These are phyloP conservation scores for Tetragnatha montana DNA, from an alignment of 2,888 invertebrate species.

Conservation along the genomic window DNA sequence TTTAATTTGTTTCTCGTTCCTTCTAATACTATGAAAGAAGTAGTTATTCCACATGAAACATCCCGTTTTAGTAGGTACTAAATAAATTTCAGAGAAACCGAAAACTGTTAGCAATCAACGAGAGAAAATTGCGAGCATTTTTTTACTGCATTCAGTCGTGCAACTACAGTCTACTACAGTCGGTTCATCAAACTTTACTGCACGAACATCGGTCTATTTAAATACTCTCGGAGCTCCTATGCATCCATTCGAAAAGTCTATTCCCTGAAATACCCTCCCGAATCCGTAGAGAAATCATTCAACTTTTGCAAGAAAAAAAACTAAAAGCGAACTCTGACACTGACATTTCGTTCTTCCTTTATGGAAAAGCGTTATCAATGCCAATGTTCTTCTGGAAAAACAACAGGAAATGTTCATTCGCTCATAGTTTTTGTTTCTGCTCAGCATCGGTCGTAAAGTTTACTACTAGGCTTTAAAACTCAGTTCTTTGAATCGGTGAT, in stretches of 20 bases:
- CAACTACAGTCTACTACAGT: no score
- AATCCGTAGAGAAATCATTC: not conserved
- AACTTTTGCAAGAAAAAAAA: not conserved
- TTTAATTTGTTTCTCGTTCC: no score
- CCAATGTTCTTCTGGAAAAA: not conserved
- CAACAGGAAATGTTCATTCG: not conserved
- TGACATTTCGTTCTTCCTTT: not conserved
- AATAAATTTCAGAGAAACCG: no score
- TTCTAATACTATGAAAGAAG: no score
- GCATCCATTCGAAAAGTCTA: no score
- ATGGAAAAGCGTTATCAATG: not conserved
- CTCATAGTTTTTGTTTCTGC: not conserved
- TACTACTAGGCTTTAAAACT: not conserved
- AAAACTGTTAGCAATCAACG: no score
- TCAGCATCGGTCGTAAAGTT: not conserved
- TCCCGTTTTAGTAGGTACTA: no score
- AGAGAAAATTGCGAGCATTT: no score
- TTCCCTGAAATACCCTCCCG: not conserved
- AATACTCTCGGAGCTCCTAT: no score
- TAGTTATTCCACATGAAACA: no score
- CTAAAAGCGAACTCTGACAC: not conserved
- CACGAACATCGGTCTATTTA: not conserved
- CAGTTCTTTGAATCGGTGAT: not conserved
- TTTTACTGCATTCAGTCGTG: no score
- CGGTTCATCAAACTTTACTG: no score